Conservation (phyloP, 2,797 vertebrate species). For the Aldrovandia affinis region DNA sequence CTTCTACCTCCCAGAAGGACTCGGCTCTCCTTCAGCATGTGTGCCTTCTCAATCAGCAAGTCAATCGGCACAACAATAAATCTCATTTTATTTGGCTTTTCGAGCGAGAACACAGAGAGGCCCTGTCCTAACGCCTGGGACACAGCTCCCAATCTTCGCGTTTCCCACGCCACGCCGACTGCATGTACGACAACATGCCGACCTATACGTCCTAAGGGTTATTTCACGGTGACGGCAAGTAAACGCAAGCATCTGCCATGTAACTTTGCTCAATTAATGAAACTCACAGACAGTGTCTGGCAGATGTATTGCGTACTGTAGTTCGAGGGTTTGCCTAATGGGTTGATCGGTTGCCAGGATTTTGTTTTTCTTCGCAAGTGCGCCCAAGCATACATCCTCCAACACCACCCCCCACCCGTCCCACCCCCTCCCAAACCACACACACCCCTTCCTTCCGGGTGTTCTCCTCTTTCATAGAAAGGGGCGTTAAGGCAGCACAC, state of each 20-base stretch:
- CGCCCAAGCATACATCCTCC: no score
- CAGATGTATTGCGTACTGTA: not conserved
- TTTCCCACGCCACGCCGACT: not conserved
- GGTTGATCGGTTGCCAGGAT: not conserved
- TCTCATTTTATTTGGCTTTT: not conserved
- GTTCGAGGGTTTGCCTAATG: not conserved
- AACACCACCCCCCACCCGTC: no score
- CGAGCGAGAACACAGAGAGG: not conserved
- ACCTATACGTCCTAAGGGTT: no score
- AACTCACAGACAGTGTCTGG: not conserved
- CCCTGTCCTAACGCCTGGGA: not conserved
- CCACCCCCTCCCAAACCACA: not conserved
- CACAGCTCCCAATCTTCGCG: not conserved
- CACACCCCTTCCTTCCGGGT: not conserved
- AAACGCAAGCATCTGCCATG: not conserved
- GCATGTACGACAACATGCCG: not conserved
- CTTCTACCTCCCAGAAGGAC: not conserved
- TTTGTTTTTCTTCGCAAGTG: not conserved
- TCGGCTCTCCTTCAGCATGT: not conserved
- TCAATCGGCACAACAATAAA: not conserved
- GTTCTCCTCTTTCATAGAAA: constrained; percentile 14
- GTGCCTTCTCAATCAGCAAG: not conserved
- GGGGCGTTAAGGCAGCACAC: constrained; percentile 18
- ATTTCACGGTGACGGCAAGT: not conserved
- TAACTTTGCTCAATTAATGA: no score